A percentile compares a stretch with the other conserved stretches of the same genome.
phyloP scores from a whole-genome alignment of 2,797 vertebrate species.

The Crocodylus rhombifer region DNA sequence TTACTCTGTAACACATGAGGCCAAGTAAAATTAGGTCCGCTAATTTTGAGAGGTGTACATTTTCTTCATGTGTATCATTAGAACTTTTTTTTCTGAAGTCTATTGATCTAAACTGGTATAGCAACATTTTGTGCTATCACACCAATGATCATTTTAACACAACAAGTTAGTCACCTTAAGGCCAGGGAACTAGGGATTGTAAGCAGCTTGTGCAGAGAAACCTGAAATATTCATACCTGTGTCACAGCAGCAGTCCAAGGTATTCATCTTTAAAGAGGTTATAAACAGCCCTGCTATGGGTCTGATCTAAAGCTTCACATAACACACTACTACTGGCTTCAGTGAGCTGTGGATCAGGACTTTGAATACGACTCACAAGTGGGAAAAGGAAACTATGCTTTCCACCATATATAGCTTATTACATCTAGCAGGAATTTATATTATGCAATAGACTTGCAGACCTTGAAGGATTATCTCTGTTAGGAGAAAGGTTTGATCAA shows the following conservation, averaged over 20 bases:
- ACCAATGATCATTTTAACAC: accelerated
- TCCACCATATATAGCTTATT: neutral
- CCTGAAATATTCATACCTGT: neutral
- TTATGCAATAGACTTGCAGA: constrained; percentile 16
- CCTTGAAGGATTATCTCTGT: constrained; percentile 54
- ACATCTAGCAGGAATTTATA: constrained; percentile 16
- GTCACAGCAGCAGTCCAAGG: neutral
- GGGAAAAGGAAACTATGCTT: neutral
- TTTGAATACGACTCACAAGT: neutral
- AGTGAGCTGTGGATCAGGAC: neutral
- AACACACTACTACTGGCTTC: neutral
- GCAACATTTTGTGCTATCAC: neutral
- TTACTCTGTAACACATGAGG: neutral
- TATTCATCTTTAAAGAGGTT: neutral
- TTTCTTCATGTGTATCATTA: neutral
- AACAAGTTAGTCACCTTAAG: neutral
- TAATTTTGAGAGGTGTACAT: neutral
- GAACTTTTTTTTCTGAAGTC: neutral
- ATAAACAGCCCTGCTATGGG: neutral
- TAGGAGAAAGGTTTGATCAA: constrained; percentile 56
- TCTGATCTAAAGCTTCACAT: neutral
- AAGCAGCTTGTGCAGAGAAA: neutral
- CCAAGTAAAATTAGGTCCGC: neutral
- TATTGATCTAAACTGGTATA: neutral
- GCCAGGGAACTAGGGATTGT: neutral